phyloP scores from a whole-genome alignment of 2,797 vertebrate species.

The Notoglanidium macrostoma region DNA sequence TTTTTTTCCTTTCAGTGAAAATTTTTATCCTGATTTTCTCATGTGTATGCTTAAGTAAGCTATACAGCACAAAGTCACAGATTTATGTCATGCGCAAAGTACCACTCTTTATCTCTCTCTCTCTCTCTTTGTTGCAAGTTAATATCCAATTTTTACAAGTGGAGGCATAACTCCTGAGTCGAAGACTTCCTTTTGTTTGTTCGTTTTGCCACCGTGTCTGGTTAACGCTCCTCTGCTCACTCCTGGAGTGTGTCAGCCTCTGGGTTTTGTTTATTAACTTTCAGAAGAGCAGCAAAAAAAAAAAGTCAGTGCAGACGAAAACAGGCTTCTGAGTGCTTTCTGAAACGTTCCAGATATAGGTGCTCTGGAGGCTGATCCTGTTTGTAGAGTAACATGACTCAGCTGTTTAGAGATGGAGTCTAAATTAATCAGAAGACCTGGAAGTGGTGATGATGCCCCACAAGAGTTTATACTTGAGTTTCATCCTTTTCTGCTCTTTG shows the following conservation, averaged over 20 bases:
- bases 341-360: slow-evolving; percentile 47
- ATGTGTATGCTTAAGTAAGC: neutral
- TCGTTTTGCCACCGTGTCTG: slow-evolving; percentile 43
- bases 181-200: slow-evolving; percentile 40
- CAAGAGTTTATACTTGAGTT: slow-evolving; percentile 23
- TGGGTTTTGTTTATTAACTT: slow-evolving; percentile 56
- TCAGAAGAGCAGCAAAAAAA: slow-evolving; percentile 17
- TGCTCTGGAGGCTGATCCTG: slow-evolving; percentile 22
- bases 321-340: slow-evolving; percentile 16
- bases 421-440: slow-evolving; percentile 19
- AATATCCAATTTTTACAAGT: slow-evolving; percentile 22
- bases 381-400: slow-evolving; percentile 35
- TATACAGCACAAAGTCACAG: neutral
- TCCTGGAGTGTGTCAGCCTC: slow-evolving; percentile 56
- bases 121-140: neutral
- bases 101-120: neutral
- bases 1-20: neutral
- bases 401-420: slow-evolving; percentile 7
- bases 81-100: neutral
- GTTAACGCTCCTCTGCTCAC: slow-evolving; percentile 6
- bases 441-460: slow-evolving; percentile 10
- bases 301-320: slow-evolving; percentile 42
- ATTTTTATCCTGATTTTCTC: neutral
- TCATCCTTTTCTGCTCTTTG: slow-evolving; percentile 9
- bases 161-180: neutral